A percentile compares a stretch with the other conserved stretches of the same genome.
Conservation (phyloP, 2,113 vertebrate species). For the Nerophis lumbriciformis region DNA sequence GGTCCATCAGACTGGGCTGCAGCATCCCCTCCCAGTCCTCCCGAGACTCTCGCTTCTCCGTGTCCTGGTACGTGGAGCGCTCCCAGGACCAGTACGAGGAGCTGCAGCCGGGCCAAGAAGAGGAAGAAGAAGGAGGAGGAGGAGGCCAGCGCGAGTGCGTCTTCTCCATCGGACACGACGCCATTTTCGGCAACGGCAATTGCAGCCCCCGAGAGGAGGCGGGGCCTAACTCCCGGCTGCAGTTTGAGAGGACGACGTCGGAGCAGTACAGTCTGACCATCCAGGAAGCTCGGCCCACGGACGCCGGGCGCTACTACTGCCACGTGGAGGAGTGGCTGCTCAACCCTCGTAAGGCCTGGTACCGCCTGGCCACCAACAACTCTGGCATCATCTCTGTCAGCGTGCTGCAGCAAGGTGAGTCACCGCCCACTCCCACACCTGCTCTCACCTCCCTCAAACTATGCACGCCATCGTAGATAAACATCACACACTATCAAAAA, state of each 20-base stretch:
- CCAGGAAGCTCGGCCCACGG: slow-evolving; percentile 70
- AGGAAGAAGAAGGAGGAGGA: slow-evolving; percentile 24
- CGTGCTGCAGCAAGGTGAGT: slow-evolving; percentile 80
- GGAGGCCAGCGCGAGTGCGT: slow-evolving; percentile 61
- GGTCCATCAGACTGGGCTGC: slow-evolving; percentile 83
- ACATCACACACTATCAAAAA: too few relatives aligned
- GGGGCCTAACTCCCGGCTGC: slow-evolving; percentile 79
- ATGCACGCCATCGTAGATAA: too few relatives aligned
- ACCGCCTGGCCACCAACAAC: slow-evolving; percentile 85
- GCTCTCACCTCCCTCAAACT: too few relatives aligned
- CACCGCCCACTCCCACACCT: not conserved
- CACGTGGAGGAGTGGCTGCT: slow-evolving; percentile 91
- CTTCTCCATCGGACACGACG: slow-evolving; percentile 77
- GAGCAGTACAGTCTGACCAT: slow-evolving; percentile 87
- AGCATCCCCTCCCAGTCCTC: slow-evolving; percentile 86
- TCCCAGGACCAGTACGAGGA: slow-evolving; percentile 35
- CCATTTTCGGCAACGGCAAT: slow-evolving; percentile 83
- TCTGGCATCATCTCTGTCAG: slow-evolving; percentile 80
- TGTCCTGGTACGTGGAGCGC: slow-evolving; percentile 85
- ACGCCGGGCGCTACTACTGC: slow-evolving; percentile 88
- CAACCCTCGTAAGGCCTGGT: slow-evolving; percentile 85
- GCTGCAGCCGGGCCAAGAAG: slow-evolving; percentile 20
- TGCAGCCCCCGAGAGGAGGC: slow-evolving; percentile 71
- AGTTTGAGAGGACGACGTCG: slow-evolving; percentile 82
- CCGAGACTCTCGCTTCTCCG: slow-evolving; percentile 85